Evolutionary conservation across 2,888 invertebrate genomes (phyloP), one percentile per base, ranked within the genome.

Genomic region (Cantharis flavilabris): DNA sequence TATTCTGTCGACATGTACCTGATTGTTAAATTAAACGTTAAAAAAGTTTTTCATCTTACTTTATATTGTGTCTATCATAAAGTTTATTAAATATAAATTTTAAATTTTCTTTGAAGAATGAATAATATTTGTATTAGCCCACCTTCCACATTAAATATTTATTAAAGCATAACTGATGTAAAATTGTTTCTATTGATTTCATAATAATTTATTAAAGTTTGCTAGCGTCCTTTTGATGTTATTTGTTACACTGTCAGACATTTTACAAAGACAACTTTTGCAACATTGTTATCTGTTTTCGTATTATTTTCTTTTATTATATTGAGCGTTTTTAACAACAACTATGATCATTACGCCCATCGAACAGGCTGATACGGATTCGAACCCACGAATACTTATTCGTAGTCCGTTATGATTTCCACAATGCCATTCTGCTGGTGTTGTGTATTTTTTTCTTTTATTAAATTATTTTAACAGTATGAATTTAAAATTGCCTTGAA

Each of bases 241-340:
- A 78, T 77, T 16, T 16, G 16, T 16, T 16, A 16, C 1, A 16
- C 16, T 16, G 16, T 16, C 76, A 70, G 73, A 78, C 77, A 76
- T 76, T 73, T 72, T 77, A 65, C 75, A 75, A 75, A 81, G 84
- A 85, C 84, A 23, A 23, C 23, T 83, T n/a, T 83, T 80, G 83
- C 84, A 84, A 86, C 84, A 86, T 84, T 86, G 86, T 87, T 87
- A 87, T 87, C 87, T 85, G 83, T 82, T 85, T 86, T 86, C 86
- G 86, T 87, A 87, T 87, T 87, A 86, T 87, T 87, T 87, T 87
- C 86, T 87, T 87, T 23, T 23, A 23, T 23, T 23, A 23, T 7
- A 23, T 23, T 23, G 7, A 23, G 23, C 23, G 23, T 7, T 23
- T 23, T 23, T 23, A 23, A 23, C 5, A 5, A 23, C 4, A 3